Conservation (phyloP, 2,113 vertebrate genomes). For the Cephalopterus ornatus region DNA sequence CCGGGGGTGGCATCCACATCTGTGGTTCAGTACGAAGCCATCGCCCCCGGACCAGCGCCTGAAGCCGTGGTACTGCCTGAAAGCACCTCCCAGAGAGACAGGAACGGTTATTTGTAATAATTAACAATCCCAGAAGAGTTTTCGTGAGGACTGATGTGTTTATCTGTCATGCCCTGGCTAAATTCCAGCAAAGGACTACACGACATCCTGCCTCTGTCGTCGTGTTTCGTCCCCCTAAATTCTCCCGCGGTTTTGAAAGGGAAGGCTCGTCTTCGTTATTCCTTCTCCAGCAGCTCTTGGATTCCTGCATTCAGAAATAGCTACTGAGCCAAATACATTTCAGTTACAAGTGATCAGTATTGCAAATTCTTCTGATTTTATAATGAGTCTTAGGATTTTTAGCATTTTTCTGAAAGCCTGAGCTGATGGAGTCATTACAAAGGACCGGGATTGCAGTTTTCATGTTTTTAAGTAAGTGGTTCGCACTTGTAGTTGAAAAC, state of each 20-base stretch:
- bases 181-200: slow-evolving; percentile 5
- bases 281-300: background rate
- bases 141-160: slow-evolving; percentile 1
- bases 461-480: slow-evolving; percentile 40
- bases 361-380: slow-evolving; percentile 1
- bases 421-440: background rate
- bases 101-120: background rate
- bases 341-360: background rate
- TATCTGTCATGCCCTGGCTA: slow-evolving; percentile 12
- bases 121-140: slow-evolving; percentile 32
- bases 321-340: background rate
- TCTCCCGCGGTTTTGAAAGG: background rate
- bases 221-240: background rate
- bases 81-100: background rate
- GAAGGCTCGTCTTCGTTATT: background rate
- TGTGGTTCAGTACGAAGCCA: background rate
- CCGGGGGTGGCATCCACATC: background rate
- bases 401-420: background rate
- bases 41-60: background rate
- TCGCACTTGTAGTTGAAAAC: slow-evolving; percentile 44
- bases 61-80: background rate
- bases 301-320: background rate
- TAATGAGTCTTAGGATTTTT: background rate
- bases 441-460: slow-evolving; percentile 35
- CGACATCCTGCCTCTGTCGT: background rate